phyloP scores from a whole-genome alignment of 2,888 invertebrate genomes.

The Leptinotarsa haldemani region DNA sequence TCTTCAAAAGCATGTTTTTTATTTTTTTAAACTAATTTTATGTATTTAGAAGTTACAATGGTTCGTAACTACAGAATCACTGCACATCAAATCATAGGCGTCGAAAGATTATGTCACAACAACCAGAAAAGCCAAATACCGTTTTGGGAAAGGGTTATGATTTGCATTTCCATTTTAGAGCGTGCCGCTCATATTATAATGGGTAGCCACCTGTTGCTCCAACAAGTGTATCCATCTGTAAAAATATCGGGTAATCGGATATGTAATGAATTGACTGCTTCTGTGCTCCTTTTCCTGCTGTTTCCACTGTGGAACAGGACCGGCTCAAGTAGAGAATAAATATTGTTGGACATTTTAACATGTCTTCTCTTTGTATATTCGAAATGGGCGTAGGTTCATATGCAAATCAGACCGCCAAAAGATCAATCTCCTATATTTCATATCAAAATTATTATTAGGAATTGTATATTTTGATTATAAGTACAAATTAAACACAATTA shows the following conservation, averaged over 20 bases:
- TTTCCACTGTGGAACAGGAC: not conserved
- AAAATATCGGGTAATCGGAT: conserved; percentile 26
- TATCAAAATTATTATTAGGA: no score
- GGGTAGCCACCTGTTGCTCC: conserved; percentile 23
- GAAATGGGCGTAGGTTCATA: no score
- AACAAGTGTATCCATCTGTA: conserved; percentile 21
- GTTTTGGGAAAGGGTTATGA: conserved; percentile 21
- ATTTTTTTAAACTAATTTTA: no score
- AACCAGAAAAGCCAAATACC: conserved; percentile 13
- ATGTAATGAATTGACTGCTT: conserved; percentile 24
- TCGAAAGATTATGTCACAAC: conserved; percentile 9
- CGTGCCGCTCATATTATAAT: conserved; percentile 18
- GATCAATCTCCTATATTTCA: no score
- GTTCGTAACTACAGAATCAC: not conserved
- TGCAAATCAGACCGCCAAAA: no score
- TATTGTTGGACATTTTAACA: not conserved
- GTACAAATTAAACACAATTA: no score
- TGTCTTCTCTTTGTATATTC: no score
- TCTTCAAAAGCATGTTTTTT: no score
- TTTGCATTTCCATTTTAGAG: conserved; percentile 27
- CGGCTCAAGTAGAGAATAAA: not conserved
- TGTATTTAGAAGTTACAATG: not conserved
- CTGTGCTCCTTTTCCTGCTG: not conserved
- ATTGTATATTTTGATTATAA: no score
- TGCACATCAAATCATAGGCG: conserved; percentile 11